Conservation (phyloP, 2,797 vertebrate species). For the Gobio occitaniae region DNA sequence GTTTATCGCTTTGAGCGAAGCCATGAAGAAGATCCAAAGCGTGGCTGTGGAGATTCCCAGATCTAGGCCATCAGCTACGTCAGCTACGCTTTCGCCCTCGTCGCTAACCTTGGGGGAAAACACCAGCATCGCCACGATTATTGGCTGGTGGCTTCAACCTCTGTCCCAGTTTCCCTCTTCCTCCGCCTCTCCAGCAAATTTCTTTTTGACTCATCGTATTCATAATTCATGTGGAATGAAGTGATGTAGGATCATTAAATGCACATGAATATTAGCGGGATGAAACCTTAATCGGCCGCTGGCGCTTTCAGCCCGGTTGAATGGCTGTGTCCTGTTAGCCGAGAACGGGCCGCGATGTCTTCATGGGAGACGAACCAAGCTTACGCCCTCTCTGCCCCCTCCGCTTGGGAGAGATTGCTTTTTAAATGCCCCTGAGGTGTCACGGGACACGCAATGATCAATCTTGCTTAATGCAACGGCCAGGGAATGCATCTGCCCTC, state of each 20-base stretch:
- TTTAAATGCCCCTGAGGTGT: conserved; percentile 63
- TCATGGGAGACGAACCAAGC: conserved; percentile 54
- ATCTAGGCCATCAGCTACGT: conserved; percentile 69
- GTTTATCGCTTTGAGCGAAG: conserved; percentile 60
- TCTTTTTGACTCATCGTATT: conserved; percentile 71
- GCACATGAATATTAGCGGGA: conserved; percentile 74
- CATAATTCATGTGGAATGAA: conserved; percentile 76
- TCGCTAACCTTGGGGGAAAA: conserved; percentile 48
- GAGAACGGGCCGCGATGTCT: conserved; percentile 51
- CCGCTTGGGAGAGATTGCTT: conserved; percentile 51
- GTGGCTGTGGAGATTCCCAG: conserved; percentile 57
- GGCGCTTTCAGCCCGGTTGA: conserved; percentile 38
- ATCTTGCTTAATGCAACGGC: conserved; percentile 72
- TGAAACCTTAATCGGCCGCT: conserved; percentile 74
- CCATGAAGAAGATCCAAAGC: conserved; percentile 30
- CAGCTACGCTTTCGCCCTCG: conserved; percentile 51
- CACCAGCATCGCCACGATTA: conserved; percentile 46
- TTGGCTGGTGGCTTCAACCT: conserved; percentile 55
- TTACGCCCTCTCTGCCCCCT: conserved; percentile 54
- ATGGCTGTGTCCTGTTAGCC: conserved; percentile 20
- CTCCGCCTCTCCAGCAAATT: conserved; percentile 51
- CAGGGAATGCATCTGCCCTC: conserved; percentile 60
- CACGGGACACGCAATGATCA: conserved; percentile 64
- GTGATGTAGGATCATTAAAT: conserved; percentile 76
- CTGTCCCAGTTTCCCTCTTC: conserved; percentile 53